Percentiles rank a stretch among this genome's conserved stretches.
Conservation (phyloP, 2,113 vertebrate species). For the Ctenodactylus gundi region DNA sequence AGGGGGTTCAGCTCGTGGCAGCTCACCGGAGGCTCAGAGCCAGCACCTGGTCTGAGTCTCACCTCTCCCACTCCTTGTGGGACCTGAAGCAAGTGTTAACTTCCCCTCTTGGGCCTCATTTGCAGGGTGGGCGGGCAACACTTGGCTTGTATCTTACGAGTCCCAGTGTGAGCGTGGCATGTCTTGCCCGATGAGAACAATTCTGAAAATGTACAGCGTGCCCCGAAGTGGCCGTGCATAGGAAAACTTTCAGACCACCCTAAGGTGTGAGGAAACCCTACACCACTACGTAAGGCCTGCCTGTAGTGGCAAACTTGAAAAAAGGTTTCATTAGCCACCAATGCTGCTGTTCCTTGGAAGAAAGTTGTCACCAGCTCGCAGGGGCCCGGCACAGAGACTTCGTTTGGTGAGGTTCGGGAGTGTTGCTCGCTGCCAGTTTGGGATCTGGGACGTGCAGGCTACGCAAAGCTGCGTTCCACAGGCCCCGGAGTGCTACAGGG, state of each 20-base stretch:
- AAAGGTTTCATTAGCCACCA: neutral
- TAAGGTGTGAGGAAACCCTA: neutral
- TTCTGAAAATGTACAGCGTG: no score
- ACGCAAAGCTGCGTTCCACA: neutral
- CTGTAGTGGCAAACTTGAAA: neutral
- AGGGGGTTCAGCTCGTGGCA: neutral
- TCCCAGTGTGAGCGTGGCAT: neutral
- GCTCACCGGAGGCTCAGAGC: neutral
- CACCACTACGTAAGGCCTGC: neutral
- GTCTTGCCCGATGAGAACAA: no score
- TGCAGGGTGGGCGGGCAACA: neutral
- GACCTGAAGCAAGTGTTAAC: no score
- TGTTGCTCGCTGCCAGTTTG: neutral
- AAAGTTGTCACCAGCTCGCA: neutral
- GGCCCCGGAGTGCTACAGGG: no score
- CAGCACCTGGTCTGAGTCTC: no score
- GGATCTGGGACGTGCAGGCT: neutral
- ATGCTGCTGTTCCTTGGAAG: neutral
- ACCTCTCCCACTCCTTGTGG: accelerated
- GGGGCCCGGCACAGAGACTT: neutral
- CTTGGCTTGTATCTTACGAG: neutral
- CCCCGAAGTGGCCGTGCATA: no score
- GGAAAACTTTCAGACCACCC: no score
- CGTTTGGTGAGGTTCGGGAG: neutral
- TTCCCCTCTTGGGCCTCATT: neutral